Base-by-base conservation (phyloP, 2,888 invertebrate species). In the Euzetes globulus region DNA sequence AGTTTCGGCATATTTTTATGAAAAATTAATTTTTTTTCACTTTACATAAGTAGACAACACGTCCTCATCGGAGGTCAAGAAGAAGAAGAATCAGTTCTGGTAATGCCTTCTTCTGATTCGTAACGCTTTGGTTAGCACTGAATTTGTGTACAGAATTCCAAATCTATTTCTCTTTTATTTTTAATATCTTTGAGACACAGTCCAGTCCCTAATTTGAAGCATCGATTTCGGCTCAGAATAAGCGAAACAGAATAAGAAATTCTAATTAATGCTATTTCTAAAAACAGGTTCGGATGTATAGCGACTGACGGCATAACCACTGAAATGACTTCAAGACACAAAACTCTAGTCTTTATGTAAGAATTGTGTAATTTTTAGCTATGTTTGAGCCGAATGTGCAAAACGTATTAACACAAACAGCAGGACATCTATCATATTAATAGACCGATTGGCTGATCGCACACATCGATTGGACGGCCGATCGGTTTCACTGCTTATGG, bases 321-420 rank as follows among this genome's bases (percentile, higher is more conserved):
- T 52, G 52, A n/a, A 9, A 7, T 52, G 19, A 52, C 15, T 50
- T 4, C 13, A 52, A 52, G n/a, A 22, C 52, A 22, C 52, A 22
- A n/a, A 52, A 52, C 6, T 41, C 41, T 41, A 41, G 41, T 41
- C 41, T 41, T n/a, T 41, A 41, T 41, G 13, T 19, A 70, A 70
- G 70, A 70, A 70, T 45, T 70, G 70, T 47, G 45, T 47, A 45
- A 70, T 70, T 70, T 70, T 25, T 45, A 33, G 13, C n/a, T 25
- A 25, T 22, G 55, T 17, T 65, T 65, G 37, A 65, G 65, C 65
- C 65, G 22, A 65, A 70, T 47, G 70, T 45, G 47, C 45, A 70
- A 70, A 65, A 70, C 47, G 70, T 47, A 70, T 70, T 70, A 63
- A 70, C 70, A 70, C 22, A 19, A 70, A 27, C 70, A 70, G 70